Base-by-base conservation (phyloP, 2,888 invertebrate genomes). In the Hololepta plana region DNA sequence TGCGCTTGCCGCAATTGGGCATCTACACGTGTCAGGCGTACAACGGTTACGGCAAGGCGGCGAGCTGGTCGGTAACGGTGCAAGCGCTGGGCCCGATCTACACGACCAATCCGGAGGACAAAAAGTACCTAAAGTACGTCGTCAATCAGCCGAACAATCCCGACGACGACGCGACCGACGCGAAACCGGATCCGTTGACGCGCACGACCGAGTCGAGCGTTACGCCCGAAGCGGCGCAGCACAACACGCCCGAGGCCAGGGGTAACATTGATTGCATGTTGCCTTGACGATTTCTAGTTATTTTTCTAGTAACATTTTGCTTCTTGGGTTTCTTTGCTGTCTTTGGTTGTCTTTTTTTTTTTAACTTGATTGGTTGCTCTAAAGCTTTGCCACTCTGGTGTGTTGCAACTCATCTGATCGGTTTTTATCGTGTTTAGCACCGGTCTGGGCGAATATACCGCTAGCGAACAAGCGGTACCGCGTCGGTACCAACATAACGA, bases 1-100 rank as follows among this genome's bases (percentile, higher is more conserved):
- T 90, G 8, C 62, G 67, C 16, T 43, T 74, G 11, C 65, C 69
- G 4, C 77, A 77, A 42, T 63, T 85, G 27, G 91, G 90, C 3
- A 64, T 73, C 25, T 93, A 93, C 56, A 76, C 75, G 4, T 93
- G 93, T 46, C 77, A 81, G 44, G 90, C 84, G 3, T 90, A 77
- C 53, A 90, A 90, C 46, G 84, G 81, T 2, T 48, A 67, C 37
- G 35, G 55, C 7, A 68, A 70, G 38, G 72, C 88, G 4, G 75
- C 75, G 1, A 73, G 79, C 23, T 77, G 80, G 71, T 65, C 72
- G 8, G 66, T 82, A 4, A 64, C 67, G 0, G 62, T 90, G 8
- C 69, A 70, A 43, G 77, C 80, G 1, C 55, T 71, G 35, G 73
- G 73, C 10, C 74, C 79, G 0, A 68, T 72, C n/a, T 56, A 64